Percentiles rank a stretch among this genome's conserved stretches.
Conservation (phyloP, 2,113 vertebrate genomes). For the Lamprologus speciosus region DNA sequence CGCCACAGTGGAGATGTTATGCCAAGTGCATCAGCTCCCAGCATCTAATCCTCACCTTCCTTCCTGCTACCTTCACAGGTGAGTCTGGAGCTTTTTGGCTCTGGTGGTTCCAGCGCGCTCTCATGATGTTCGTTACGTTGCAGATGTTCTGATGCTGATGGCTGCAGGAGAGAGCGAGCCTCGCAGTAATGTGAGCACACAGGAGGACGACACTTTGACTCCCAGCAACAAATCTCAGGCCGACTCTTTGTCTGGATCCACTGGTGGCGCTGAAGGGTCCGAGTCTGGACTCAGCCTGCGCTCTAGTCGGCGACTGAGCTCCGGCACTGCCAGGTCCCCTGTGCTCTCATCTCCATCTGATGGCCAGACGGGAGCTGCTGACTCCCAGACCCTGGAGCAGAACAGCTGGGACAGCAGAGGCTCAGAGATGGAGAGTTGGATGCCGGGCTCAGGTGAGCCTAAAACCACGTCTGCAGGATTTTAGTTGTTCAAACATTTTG, state of each 20-base stretch:
- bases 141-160: slow-evolving; percentile 83
- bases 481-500: neutral
- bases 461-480: neutral
- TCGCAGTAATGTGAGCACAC: slow-evolving; percentile 55
- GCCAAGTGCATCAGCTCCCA: slow-evolving; percentile 82
- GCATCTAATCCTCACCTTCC: slow-evolving; percentile 89
- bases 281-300: slow-evolving; percentile 19
- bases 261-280: slow-evolving; percentile 28
- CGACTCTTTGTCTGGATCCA: slow-evolving; percentile 43
- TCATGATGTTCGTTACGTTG: neutral
- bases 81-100: neutral
- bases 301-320: neutral
- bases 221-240: slow-evolving; percentile 51
- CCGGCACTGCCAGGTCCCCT: slow-evolving; percentile 34
- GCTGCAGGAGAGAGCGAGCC: slow-evolving; percentile 65
- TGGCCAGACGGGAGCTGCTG: neutral
- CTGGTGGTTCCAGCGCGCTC: neutral
- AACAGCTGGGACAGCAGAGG: slow-evolving; percentile 12
- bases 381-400: neutral
- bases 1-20: slow-evolving; percentile 88
- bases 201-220: slow-evolving; percentile 56
- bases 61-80: slow-evolving; percentile 88
- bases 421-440: neutral
- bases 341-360: slow-evolving; percentile 15
- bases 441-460: slow-evolving; percentile 19